Conservation (phyloP, 2,797 vertebrate species). For the Streptopelia turtur region DNA sequence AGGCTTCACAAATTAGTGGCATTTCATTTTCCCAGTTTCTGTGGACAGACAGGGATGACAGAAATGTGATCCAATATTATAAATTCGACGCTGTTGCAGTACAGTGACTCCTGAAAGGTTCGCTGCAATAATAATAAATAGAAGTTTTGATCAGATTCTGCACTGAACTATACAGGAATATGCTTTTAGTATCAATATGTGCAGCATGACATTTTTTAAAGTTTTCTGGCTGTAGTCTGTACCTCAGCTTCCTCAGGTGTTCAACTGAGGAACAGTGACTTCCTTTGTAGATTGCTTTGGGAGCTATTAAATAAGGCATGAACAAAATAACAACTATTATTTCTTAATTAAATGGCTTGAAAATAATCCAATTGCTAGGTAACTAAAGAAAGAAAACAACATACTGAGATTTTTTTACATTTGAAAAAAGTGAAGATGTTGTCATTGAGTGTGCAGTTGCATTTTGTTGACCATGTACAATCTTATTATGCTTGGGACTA, state of each 20-base stretch:
- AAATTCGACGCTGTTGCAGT: not conserved
- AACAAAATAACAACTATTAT: not conserved
- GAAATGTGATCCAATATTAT: not conserved
- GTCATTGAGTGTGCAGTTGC: not conserved
- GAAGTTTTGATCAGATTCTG: not conserved
- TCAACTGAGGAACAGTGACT: not conserved
- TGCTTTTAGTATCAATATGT: not conserved
- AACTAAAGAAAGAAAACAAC: not conserved
- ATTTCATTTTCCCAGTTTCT: not conserved
- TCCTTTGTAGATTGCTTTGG: not conserved
- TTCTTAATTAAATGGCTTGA: conserved; percentile 32
- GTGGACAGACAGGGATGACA: not conserved
- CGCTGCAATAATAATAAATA: not conserved
- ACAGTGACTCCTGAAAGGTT: not conserved
- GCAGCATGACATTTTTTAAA: not conserved
- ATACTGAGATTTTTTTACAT: not conserved
- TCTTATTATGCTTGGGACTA: not conserved
- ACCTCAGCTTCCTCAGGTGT: conserved; percentile 4
- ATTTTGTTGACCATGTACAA: not conserved
- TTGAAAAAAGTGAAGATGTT: not conserved
- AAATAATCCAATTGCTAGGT: not conserved
- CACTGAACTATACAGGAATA: not conserved
- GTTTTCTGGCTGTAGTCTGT: not conserved
- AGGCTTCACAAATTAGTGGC: not conserved
- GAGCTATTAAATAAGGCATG: not conserved